Conservation (phyloP, 92 coral and sea anemone species). For the Paramuricea clavata region DNA sequence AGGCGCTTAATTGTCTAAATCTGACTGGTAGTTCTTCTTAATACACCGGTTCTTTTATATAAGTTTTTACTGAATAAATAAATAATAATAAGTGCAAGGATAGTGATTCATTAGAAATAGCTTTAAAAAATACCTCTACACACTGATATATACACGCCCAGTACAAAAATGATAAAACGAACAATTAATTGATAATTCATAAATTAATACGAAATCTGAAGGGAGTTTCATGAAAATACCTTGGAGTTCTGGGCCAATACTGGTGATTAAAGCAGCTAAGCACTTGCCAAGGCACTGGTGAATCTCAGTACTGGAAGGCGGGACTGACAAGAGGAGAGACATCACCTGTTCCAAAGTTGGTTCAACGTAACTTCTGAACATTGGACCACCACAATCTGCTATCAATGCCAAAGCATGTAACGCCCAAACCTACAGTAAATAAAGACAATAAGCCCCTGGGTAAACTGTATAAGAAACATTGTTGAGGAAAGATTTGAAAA, state of each 20-base stretch:
- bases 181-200: too few relatives aligned
- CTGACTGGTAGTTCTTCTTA: too few relatives aligned
- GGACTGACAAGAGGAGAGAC: slow-evolving; percentile 85
- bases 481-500: not conserved
- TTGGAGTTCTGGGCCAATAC: slow-evolving; percentile 98
- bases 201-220: too few relatives aligned
- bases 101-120: too few relatives aligned
- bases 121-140: too few relatives aligned
- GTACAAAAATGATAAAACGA: too few relatives aligned
- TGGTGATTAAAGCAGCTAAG: slow-evolving; percentile 93
- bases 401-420: slow-evolving; percentile 95
- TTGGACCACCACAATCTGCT: slow-evolving; percentile 99
- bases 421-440: slow-evolving; percentile 87
- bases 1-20: too few relatives aligned
- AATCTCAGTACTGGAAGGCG: slow-evolving; percentile 94
- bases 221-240: slow-evolving; percentile 53
- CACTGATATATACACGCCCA: too few relatives aligned
- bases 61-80: too few relatives aligned
- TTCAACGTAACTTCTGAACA: slow-evolving; percentile 96
- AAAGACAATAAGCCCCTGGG: not conserved
- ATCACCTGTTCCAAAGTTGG: slow-evolving; percentile 95
- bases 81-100: too few relatives aligned
- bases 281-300: slow-evolving; percentile 98
- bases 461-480: not conserved
- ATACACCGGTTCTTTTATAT: too few relatives aligned